Base-by-base conservation (phyloP, 2,888 invertebrate genomes). In the Terebella lapidaria region DNA sequence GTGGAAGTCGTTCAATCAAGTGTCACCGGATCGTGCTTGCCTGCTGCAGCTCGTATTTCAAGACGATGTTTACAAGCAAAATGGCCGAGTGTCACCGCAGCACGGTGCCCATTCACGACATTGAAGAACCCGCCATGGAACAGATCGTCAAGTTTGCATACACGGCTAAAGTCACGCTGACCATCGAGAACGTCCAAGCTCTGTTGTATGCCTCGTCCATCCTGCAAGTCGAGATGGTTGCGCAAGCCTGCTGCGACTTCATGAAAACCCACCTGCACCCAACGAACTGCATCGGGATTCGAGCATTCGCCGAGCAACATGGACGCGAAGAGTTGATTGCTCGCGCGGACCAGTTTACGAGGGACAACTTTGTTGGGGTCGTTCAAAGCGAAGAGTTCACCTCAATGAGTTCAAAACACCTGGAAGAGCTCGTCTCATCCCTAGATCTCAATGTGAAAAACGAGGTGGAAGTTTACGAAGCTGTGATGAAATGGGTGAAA, bases 141-240 rank as follows among this genome's bases (percentile, higher is more conserved):
- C 70, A 71, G 18, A 70, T 82, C 3, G 71, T 83, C 4, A 72
- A 79, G 56, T 83, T 78, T 74, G 82, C 82, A 4, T 83, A 83
- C 70, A 81, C 81, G 2, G 75, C 78, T 30, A 74, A 74, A 59
- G 74, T 83, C 25, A 65, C 69, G 10, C 70, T 83, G 3, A 78
- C 73, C 45, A 72, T 75, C 1, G 76, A 78, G 10, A 82, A 80
- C 68, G 83, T 82, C 4, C 82, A 82, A 70, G 72, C 74, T 2
- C 65, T 83, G n/a, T 70, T 83, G 20, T 81, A 81, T 67, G 82
- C 83, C 1, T 77, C 83, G 1, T 79, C 81, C 24, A 79, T 83
- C 55, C 71, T 83, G 3, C 61, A 62, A 72, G 76, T 83, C 51
- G 82, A 82, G 60, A 68, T 72, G 25, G 81, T 83, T 3, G 79